Evolutionary conservation across 2,888 invertebrate genomes (phyloP), one percentile per base, ranked within the genome.

Genomic region (Epirrita christyi): DNA sequence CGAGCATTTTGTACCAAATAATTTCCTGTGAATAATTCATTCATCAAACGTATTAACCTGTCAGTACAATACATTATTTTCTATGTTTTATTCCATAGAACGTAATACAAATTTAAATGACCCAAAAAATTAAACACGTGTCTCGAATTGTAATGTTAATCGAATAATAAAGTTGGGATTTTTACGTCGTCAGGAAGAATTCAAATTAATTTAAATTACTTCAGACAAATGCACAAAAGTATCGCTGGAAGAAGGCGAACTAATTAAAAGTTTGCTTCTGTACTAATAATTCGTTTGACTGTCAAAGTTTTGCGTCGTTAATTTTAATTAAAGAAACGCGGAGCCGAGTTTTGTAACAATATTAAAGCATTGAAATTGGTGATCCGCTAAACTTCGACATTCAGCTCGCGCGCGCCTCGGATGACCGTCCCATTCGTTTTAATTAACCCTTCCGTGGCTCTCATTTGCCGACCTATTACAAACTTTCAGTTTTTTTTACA

Each of bases 261-360:
- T 90, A 90, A 91, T 92, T 91, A 91, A 90, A 92, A 91, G 88
- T 91, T 91, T 76, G 81, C 86, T 86, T 85, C 89, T 86, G 86
- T 91, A 88, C 88, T 88, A 91, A 92, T 91, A 92, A 92, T 92
- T 91, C 90, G 91, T 90, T 89, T 89, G 88, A 90, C 86, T 91
- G 90, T 90, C 88, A 88, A 88, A 92, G 86, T 92, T 92, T 91
- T 82, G 82, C 88, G 87, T 90, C 91, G 90, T 92, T 92, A 91
- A 92, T 92, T 92, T 92, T 91, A 91, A 92, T 92, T 92, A 91
- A 92, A 92, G 92, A 89, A 92, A 89, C 85, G 88, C 83, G 81
- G 83, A 80, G 81, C 80, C 67, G 80, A 87, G 86, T 89, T 89
- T 21, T 85, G 89, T 89, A 86, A 91, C 88, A 87, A 88, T 91